Evolutionary conservation across 1,140 invertebrate genomes (phyloP).

Genomic region (Portunus trituberculatus): DNA sequence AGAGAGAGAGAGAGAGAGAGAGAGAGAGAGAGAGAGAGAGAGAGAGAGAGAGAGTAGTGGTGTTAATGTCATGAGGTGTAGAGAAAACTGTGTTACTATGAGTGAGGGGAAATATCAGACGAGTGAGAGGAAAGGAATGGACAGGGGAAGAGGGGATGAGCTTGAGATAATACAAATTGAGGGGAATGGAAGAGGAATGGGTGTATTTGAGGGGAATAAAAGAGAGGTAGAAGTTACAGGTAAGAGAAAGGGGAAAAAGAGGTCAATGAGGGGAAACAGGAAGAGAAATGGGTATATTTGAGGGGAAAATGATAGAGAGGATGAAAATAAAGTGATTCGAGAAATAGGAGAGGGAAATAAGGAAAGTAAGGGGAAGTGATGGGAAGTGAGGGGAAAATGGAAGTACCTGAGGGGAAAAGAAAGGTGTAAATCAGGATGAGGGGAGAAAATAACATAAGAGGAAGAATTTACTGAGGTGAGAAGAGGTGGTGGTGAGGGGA

Average conservation of each 20-base stretch:
- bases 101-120: background rate
- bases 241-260: background rate
- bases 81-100: background rate
- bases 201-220: too few species aligned
- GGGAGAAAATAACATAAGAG: background rate
- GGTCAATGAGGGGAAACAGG: background rate
- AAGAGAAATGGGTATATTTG: background rate
- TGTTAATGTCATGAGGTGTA: background rate
- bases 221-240: background rate
- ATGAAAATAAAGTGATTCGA: too few species aligned
- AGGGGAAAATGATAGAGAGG: background rate
- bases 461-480: background rate
- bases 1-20: background rate
- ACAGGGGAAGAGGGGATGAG: background rate
- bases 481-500: background rate
- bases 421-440: background rate
- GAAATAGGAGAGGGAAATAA: background rate
- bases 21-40: background rate
- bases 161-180: background rate
- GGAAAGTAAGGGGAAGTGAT: background rate
- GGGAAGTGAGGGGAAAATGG: background rate
- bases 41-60: background rate
- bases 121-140: background rate
- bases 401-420: background rate
- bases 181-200: background rate